Base-by-base conservation (phyloP, 2,113 vertebrate genomes). In the Malurus elegans region DNA sequence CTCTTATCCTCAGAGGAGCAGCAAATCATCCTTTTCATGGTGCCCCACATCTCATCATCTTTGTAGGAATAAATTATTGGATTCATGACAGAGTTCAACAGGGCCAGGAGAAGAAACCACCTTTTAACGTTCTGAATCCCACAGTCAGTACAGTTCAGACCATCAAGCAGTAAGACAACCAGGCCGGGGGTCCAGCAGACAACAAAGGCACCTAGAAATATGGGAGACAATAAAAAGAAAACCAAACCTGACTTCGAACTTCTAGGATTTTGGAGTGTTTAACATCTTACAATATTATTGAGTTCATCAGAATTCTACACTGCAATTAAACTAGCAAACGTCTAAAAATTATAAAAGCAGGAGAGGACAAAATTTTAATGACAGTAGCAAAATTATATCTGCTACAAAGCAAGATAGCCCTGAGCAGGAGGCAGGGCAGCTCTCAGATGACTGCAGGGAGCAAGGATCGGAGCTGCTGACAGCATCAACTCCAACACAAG, bases 51-150 rank as follows among this genome's bases (percentile, higher is more conserved):
- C 88, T 99, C 99, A 32, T 99, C 98, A 21, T 99, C 99, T 96
- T 99, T 99, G 97, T 99, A 99, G 13, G 99, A 99, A 98, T 99
- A 99, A 97, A 99, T 99, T 97, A 99, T 97, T 42, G 99, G 99
- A 96, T 99, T 99, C 98, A 99, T 99, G 93, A 99, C 98, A 0
- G 99, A 99, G 97, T 99, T 99, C 92, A 99, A 87, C 14, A 99
- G 97, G 8, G 99, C 99, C 96, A 99, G 97, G 38, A 99, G 98
- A 86, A 99, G 98, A 90, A 99, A 98, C 99, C 99, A 99, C 58
- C 98, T 98, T 38, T 99, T 99, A 66, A 99, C 97, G 21, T 98
- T 92, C 96, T 98, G 98, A 70, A 99, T 97, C 0, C 98, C 82
- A 34, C 99, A 99, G 18, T 75, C 62, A 5, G 96, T 92, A 73